phyloP scores from a whole-genome alignment of 1,140 invertebrate genomes.

The Penaeus indicus region DNA sequence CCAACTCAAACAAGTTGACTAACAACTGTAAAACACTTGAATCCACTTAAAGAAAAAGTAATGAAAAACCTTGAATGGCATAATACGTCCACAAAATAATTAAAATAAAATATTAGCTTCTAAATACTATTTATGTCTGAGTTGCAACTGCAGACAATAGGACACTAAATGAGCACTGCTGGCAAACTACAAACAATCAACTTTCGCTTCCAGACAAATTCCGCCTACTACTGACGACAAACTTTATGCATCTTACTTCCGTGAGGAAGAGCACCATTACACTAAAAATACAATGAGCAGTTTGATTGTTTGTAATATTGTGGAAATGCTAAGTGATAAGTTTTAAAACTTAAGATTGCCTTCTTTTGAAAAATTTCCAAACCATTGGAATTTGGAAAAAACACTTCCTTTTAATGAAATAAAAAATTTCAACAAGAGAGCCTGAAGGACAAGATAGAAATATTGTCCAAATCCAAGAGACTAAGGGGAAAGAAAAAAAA shows the following conservation, averaged over 20 bases:
- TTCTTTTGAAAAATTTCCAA: constrained; percentile 48
- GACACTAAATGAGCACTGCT: constrained; percentile 65
- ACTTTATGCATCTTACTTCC: constrained; percentile 21
- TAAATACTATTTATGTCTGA: constrained; percentile 62
- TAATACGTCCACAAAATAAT: constrained; percentile 62
- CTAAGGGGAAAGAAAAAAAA: neutral
- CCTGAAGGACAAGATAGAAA: constrained; percentile 4
- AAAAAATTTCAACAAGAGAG: constrained; percentile 33
- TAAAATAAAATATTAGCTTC: constrained; percentile 63
- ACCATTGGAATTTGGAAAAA: constrained; percentile 40
- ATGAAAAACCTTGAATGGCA: constrained; percentile 45
- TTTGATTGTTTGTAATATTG: constrained; percentile 63
- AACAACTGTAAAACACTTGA: constrained; percentile 42
- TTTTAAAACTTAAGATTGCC: constrained; percentile 50
- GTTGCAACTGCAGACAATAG: constrained; percentile 57
- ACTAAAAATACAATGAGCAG: constrained; percentile 34
- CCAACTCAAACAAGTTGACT: constrained; percentile 45
- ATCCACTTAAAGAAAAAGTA: constrained; percentile 29
- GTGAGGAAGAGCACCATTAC: constrained; percentile 39
- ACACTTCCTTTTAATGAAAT: neutral
- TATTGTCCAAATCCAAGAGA: constrained; percentile 4
- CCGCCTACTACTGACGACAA: constrained; percentile 25
- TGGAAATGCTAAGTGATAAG: constrained; percentile 57
- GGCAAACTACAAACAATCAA: constrained; percentile 62
- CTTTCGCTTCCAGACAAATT: constrained; percentile 47